Evolutionary conservation across 2,888 invertebrate genomes (phyloP).

Genomic region (Stegana nigrithorax): DNA sequence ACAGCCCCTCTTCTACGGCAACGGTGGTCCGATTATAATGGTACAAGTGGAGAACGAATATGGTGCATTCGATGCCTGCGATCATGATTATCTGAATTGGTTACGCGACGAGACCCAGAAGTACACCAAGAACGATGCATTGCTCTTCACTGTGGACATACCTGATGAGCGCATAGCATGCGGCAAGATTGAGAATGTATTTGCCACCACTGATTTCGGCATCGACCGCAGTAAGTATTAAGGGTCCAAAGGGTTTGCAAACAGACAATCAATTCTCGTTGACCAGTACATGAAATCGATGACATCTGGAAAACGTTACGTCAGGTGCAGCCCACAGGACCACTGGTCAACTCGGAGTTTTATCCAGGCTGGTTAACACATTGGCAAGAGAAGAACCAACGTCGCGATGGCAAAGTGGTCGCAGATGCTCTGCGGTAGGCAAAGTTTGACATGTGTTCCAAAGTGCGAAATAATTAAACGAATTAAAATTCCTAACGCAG

Average conservation of each 20-base stretch:
- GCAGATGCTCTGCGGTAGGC: slow-evolving; percentile 69
- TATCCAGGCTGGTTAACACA: slow-evolving; percentile 94
- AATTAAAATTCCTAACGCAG: slow-evolving; percentile 45
- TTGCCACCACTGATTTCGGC: slow-evolving; percentile 84
- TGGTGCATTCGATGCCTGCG: slow-evolving; percentile 81
- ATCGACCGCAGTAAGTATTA: slow-evolving; percentile 68
- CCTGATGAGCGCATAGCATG: slow-evolving; percentile 69
- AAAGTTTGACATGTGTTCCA: slow-evolving; percentile 23
- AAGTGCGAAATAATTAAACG: slow-evolving; percentile 7
- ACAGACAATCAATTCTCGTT: neutral
- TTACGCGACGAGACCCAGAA: slow-evolving; percentile 74
- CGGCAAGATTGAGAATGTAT: slow-evolving; percentile 78
- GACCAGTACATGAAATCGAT: slow-evolving; percentile 60
- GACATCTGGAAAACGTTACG: slow-evolving; percentile 70
- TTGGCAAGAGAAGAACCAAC: slow-evolving; percentile 80
- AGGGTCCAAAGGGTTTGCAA: neutral
- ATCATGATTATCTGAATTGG: slow-evolving; percentile 76
- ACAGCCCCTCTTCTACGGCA: slow-evolving; percentile 71
- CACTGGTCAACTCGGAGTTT: slow-evolving; percentile 90
- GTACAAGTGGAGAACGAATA: slow-evolving; percentile 93
- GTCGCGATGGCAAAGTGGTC: slow-evolving; percentile 70
- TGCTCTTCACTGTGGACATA: slow-evolving; percentile 88
- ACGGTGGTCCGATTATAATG: slow-evolving; percentile 88
- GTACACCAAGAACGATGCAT: slow-evolving; percentile 68
- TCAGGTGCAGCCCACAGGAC: slow-evolving; percentile 75